A percentile compares a stretch with the other conserved stretches of the same genome.
Conservation (phyloP, 1,140 invertebrate species). For the Triops longicaudatus region DNA sequence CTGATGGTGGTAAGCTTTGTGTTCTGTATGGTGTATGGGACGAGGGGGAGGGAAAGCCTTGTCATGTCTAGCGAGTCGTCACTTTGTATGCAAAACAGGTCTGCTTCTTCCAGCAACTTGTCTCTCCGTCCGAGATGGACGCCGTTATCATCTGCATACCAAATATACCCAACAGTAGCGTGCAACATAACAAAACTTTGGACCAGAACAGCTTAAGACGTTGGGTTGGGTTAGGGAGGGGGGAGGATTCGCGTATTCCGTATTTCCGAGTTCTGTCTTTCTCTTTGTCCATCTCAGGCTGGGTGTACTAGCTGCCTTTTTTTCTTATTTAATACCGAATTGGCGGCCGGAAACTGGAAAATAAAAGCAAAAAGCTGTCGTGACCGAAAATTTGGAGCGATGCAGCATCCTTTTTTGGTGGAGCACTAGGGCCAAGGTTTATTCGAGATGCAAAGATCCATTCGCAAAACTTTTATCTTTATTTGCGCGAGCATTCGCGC, state of each 20-base stretch:
- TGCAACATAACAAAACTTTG: background rate
- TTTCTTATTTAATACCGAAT: too few relatives aligned
- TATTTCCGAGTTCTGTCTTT: background rate
- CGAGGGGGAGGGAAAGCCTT: background rate
- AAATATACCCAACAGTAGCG: background rate
- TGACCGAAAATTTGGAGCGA: too few relatives aligned
- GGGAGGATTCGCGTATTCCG: background rate
- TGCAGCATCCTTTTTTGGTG: background rate
- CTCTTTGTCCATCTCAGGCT: too few relatives aligned
- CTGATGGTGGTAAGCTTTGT: slow-evolving; percentile 1
- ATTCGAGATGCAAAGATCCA: background rate
- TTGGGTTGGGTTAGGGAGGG: too few relatives aligned
- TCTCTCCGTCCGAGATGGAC: background rate
- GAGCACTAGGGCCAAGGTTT: background rate
- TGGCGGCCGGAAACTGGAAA: too few relatives aligned
- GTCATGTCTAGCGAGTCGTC: slow-evolving; percentile 8
- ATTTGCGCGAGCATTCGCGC: background rate
- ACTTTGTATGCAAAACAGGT: slow-evolving; percentile 12
- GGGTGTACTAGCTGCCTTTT: too few relatives aligned
- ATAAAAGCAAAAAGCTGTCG: too few relatives aligned
- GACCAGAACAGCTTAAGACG: background rate
- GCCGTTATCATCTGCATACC: slow-evolving; percentile 14
- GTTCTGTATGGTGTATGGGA: background rate
- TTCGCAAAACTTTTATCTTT: background rate
- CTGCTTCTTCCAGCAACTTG: slow-evolving; percentile 11